These are phyloP conservation scores for Amphiprion ocellaris DNA, from an alignment of 2,113 vertebrate species.

Conservation along the genomic window DNA sequence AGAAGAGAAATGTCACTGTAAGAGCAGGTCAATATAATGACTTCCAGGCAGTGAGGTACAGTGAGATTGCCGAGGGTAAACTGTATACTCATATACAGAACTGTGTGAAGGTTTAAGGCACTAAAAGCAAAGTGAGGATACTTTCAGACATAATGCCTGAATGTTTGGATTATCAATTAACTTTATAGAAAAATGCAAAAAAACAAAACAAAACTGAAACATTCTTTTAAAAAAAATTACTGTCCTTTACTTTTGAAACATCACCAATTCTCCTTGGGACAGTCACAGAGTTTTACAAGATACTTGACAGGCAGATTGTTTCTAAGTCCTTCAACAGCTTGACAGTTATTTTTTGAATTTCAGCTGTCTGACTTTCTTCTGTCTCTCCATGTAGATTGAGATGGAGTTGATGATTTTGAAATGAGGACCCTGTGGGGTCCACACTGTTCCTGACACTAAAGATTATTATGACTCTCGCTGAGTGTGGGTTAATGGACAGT, in stretches of 20 bases:
- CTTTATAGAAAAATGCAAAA: neutral
- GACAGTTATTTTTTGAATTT: neutral
- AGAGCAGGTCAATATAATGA: slow-evolving; percentile 39
- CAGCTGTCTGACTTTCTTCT: neutral
- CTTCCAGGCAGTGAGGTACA: slow-evolving; percentile 7
- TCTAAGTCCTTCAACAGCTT: neutral
- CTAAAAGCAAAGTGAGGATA: neutral
- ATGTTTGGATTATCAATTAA: neutral
- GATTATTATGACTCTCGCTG: too few relatives aligned
- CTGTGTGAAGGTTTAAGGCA: neutral
- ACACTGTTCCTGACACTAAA: too few relatives aligned
- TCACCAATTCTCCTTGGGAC: neutral
- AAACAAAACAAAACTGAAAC: neutral
- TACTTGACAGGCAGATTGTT: neutral
- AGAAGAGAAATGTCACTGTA: slow-evolving; percentile 18
- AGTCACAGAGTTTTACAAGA: neutral
- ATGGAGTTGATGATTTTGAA: too few relatives aligned
- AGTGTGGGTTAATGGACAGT: too few relatives aligned
- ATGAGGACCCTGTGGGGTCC: too few relatives aligned
- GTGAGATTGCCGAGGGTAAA: slow-evolving; percentile 9
- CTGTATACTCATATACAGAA: neutral
- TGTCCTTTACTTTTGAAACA: neutral
- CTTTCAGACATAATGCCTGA: neutral
- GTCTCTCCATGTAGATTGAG: neutral
- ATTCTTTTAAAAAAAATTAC: neutral